These are phyloP conservation scores for Zootoca vivipara DNA, from an alignment of 2,113 vertebrate genomes.

Conservation along the genomic window DNA sequence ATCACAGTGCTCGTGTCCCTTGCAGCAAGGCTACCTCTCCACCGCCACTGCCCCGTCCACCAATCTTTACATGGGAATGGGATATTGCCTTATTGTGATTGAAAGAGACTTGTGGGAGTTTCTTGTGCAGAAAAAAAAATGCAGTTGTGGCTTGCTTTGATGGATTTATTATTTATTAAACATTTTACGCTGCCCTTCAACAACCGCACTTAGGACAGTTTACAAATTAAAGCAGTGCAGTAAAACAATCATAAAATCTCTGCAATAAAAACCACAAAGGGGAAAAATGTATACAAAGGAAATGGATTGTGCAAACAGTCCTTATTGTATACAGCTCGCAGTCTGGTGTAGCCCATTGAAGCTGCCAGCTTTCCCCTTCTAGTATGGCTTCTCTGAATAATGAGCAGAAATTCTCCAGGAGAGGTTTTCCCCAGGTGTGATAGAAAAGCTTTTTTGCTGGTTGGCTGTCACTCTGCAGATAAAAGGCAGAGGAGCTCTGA, in stretches of 20 bases:
- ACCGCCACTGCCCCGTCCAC: neutral
- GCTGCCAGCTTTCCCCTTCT: neutral
- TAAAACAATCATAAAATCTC: conserved; percentile 22
- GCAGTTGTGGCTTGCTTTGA: neutral
- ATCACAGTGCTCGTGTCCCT: neutral
- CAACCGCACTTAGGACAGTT: conserved; percentile 18
- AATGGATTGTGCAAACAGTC: neutral
- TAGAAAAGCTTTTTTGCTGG: neutral
- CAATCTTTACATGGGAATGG: neutral
- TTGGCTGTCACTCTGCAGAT: neutral
- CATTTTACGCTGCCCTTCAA: conserved; percentile 12
- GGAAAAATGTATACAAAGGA: neutral
- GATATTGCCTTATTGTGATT: neutral
- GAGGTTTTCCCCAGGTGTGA: neutral
- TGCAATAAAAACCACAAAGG: conserved; percentile 7
- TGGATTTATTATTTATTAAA: conserved; percentile 29
- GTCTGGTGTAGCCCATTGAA: no score
- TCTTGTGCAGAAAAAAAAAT: neutral
- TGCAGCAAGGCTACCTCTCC: neutral
- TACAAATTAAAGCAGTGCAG: conserved; percentile 14
- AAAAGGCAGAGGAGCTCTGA: neutral
- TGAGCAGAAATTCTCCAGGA: neutral
- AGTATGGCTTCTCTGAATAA: neutral
- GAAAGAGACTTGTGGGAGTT: neutral
- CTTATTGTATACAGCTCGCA: neutral